A percentile compares a stretch with the other conserved stretches of the same genome.
phyloP scores from a whole-genome alignment of 1,140 invertebrate species.

The Drepana arcuata region DNA sequence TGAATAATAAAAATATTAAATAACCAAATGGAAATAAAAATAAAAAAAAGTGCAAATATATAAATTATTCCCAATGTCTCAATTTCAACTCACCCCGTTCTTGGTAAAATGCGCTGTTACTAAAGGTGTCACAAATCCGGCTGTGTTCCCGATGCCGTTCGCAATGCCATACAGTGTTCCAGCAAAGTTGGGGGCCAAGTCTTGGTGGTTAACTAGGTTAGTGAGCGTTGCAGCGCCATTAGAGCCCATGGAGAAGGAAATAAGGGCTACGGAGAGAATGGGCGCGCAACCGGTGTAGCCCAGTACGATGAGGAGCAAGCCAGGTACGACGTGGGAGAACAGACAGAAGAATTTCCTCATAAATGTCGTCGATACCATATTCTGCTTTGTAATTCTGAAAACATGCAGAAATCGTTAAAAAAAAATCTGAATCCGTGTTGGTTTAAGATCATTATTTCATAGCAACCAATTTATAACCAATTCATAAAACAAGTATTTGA shows the following conservation, averaged over 20 bases:
- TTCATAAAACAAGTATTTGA: too few species aligned
- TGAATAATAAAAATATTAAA: too few species aligned
- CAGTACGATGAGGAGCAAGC: conserved; percentile 76
- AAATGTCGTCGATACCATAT: conserved; percentile 73
- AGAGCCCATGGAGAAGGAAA: conserved; percentile 83
- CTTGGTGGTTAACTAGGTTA: conserved; percentile 88
- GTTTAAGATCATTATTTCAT: too few species aligned
- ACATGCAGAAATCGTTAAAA: too few species aligned
- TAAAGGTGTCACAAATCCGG: conserved; percentile 82
- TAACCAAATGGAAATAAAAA: too few species aligned
- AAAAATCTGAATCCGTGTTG: too few species aligned
- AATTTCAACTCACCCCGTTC: conserved; percentile 73
- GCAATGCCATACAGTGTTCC: conserved; percentile 83
- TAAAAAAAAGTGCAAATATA: too few species aligned
- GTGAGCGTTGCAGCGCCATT: conserved; percentile 89
- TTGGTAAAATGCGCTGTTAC: conserved; percentile 80
- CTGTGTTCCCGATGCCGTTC: conserved; percentile 81
- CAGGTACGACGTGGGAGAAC: conserved; percentile 82
- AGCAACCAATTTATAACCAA: too few species aligned
- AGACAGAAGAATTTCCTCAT: conserved; percentile 82
- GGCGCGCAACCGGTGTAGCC: conserved; percentile 80
- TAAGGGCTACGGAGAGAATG: conserved; percentile 75
- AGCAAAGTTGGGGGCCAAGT: conserved; percentile 85
- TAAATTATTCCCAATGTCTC: too few species aligned
- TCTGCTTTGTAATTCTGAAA: conserved; percentile 72